phyloP scores from a whole-genome alignment of 2,113 vertebrate species.

The Strix aluco region DNA sequence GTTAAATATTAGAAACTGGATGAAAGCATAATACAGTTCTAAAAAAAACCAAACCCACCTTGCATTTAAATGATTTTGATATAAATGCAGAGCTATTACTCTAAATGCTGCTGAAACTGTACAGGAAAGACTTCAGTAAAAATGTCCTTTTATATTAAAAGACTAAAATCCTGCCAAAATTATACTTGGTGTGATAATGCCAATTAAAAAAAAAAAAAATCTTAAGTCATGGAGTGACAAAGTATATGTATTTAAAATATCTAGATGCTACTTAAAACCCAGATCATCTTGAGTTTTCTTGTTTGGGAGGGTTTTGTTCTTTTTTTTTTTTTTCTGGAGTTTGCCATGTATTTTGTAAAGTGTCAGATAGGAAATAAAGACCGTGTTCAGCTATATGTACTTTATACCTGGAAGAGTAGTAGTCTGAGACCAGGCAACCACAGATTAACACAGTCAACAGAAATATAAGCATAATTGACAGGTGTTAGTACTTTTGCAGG shows the following conservation, averaged over 20 bases:
- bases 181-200: background rate
- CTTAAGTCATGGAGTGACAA: background rate
- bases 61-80: too few relatives aligned
- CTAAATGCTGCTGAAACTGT: background rate
- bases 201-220: too few relatives aligned
- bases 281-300: background rate
- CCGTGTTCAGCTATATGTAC: background rate
- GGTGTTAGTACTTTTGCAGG: background rate
- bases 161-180: background rate
- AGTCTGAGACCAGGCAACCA: background rate
- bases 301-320: background rate
- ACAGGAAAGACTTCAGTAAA: background rate
- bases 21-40: background rate
- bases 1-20: background rate
- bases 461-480: background rate
- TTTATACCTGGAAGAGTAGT: background rate
- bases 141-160: background rate
- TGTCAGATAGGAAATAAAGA: background rate
- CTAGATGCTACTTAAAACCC: background rate
- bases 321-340: background rate
- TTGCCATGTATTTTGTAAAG: background rate
- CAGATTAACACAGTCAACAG: background rate
- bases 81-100: background rate
- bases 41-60: too few relatives aligned
- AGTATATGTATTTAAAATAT: background rate